Conservation (phyloP, 2,888 invertebrate genomes). For the Andrena minutula region DNA sequence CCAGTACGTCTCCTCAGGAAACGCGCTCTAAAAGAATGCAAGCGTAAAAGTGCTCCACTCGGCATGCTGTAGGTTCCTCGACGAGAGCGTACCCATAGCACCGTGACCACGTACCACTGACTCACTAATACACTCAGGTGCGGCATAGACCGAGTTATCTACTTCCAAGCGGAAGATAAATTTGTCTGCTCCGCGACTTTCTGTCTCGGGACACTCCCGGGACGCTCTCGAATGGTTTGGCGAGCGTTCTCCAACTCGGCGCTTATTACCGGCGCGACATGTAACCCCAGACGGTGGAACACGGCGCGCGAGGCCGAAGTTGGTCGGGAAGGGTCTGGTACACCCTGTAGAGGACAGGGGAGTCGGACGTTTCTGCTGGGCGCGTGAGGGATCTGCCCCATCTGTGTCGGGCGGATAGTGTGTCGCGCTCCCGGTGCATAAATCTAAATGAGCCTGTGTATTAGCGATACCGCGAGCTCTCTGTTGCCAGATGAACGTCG, state of each 20-base stretch:
- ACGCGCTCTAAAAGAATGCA: not conserved
- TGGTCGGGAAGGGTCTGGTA: not conserved
- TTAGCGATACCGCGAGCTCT: slow-evolving; percentile 51
- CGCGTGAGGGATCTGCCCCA: slow-evolving; percentile 32
- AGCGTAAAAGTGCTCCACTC: not conserved
- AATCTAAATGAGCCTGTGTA: slow-evolving; percentile 61
- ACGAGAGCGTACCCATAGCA: not conserved
- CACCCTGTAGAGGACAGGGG: not conserved
- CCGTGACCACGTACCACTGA: slow-evolving; percentile 33
- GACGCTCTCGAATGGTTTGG: not conserved
- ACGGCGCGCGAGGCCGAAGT: slow-evolving; percentile 6
- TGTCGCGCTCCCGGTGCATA: slow-evolving; percentile 63
- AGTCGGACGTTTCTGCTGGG: slow-evolving; percentile 1
- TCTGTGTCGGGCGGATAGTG: slow-evolving; percentile 43
- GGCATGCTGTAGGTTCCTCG: not conserved
- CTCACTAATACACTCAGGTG: slow-evolving; percentile 37
- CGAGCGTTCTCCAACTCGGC: slow-evolving; percentile 12
- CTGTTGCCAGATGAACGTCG: slow-evolving; percentile 58
- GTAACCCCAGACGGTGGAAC: not conserved
- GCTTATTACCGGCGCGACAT: slow-evolving; percentile 43
- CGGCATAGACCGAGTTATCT: slow-evolving; percentile 41
- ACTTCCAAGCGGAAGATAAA: slow-evolving; percentile 47
- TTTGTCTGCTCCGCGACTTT: slow-evolving; percentile 41
- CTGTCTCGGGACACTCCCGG: slow-evolving; percentile 15
- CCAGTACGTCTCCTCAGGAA: too few species aligned